phyloP scores from a whole-genome alignment of 2,888 invertebrate genomes.

The Epistrophella euchroma region DNA sequence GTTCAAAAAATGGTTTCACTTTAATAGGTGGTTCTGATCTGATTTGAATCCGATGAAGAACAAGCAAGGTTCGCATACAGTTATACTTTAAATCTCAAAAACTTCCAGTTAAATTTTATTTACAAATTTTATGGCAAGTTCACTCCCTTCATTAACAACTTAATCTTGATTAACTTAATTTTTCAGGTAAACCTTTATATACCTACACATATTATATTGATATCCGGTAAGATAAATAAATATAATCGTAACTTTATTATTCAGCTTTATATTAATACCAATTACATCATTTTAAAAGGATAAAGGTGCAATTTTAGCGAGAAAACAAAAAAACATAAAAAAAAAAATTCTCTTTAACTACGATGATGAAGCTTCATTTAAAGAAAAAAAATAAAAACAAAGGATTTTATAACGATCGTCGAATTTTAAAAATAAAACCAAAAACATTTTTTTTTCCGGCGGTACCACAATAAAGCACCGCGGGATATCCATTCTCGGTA shows the following conservation, averaged over 20 bases:
- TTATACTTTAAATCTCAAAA: no score
- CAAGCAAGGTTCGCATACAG: no score
- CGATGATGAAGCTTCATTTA: neutral
- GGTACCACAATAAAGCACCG: slow-evolving; percentile 60
- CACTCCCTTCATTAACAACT: no score
- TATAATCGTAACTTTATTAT: neutral
- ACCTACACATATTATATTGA: no score
- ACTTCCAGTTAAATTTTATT: no score
- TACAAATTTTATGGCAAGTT: no score
- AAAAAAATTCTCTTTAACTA: neutral
- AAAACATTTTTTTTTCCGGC: slow-evolving; percentile 33
- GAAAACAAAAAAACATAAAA: neutral
- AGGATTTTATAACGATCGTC: slow-evolving; percentile 15
- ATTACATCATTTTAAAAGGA: neutral
- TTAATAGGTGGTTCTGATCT: no score
- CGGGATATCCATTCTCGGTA: slow-evolving; percentile 58
- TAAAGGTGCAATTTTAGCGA: neutral
- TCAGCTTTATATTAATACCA: neutral
- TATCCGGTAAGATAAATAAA: no score
- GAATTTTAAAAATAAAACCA: neutral
- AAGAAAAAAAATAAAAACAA: neutral
- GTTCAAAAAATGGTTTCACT: no score
- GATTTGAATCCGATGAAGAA: no score
- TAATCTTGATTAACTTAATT: no score
- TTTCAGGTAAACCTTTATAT: no score